Evolutionary conservation across 2,888 invertebrate genomes (phyloP).

Genomic region (Latrodectus hesperus): DNA sequence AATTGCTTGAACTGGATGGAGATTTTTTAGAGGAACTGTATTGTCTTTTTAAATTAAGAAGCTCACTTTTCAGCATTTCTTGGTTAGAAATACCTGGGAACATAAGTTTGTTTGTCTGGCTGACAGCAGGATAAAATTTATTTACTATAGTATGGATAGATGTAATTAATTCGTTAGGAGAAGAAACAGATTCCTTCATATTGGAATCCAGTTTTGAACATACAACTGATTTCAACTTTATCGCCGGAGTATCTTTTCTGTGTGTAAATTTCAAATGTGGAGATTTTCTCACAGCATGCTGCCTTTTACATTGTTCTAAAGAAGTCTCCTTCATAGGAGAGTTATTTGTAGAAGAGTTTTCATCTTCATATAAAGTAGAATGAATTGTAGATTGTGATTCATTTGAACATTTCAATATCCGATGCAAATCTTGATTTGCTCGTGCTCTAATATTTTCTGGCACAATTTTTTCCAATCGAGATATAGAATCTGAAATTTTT

Average conservation of each 20-base stretch:
- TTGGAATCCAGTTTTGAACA: background rate
- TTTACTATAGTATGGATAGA: conserved; percentile 11
- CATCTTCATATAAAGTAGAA: background rate
- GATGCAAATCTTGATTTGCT: conserved; percentile 44
- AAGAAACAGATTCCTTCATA: background rate
- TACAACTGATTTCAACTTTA: background rate
- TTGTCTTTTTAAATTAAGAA: conserved; percentile 8
- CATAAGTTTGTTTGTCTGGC: conserved; percentile 4
- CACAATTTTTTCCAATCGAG: conserved; percentile 42
- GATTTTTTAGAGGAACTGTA: background rate
- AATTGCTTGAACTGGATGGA: conserved; percentile 34
- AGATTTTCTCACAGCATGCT: too few species aligned
- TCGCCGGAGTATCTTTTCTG: background rate
- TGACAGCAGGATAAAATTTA: conserved; percentile 15
- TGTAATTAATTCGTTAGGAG: conserved; percentile 2
- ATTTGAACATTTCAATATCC: conserved; percentile 17
- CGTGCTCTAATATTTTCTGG: conserved; percentile 28
- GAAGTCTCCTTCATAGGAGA: background rate
- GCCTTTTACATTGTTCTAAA: background rate
- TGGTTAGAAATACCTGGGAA: conserved; percentile 22
- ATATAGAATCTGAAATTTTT: conserved; percentile 61
- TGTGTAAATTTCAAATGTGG: background rate
- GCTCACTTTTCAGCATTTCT: conserved; percentile 6
- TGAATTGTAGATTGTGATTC: background rate
- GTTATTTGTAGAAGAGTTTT: background rate